Evolutionary conservation across 37 sponge, comb jelly and placozoan species (phyloP), one percentile per base, ranked within the genome.

Genomic region (Corticium candelabrum): DNA sequence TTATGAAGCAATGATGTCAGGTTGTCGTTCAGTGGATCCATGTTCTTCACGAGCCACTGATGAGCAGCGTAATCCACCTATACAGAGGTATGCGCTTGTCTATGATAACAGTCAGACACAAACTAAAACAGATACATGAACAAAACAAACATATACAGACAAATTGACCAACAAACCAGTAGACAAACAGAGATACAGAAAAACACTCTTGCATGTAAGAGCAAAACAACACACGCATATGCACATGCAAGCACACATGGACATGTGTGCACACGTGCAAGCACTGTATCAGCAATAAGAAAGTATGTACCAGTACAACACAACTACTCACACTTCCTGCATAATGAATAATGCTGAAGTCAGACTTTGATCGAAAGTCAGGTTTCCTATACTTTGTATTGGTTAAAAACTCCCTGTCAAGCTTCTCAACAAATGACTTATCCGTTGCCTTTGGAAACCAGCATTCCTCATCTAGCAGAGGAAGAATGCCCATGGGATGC

Each of bases 11-110:
- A 87, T 41, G 85, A 81, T 21, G 93, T 89, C 7, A 97, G 67
- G 38, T 94, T 97, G 75, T 97, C 99, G 69, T 97, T 97, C 41
- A 97, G 92, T 27, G 99, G 99, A 82, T 97, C 99, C 99, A 97
- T 97, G 87, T 97, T 97, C 89, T 97, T 97, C 87, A 97, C 84
- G 72, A 97, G 83, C 99, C 99, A 97, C 67, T 84, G 78, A 3
- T 86, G 89, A 70, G 91, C 85, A 40, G 62, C 79, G 88, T 97
- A 97, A 30, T 91, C 93, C 77, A 97, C 99, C 95, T 97, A 40
- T 0, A 21, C 62, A 35, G 40, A 69, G 43, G 38, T 35, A n/a
- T 4, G n/a, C n/a, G n/a, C n/a, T n/a, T n/a, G n/a, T n/a, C n/a
- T n/a, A n/a, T n/a, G n/a, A n/a, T n/a, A n/a, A n/a, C n/a, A n/a